Percentiles rank a stretch among this genome's conserved stretches.
Conservation (phyloP, 2,113 vertebrate genomes). For the Antechinus stuartii region DNA sequence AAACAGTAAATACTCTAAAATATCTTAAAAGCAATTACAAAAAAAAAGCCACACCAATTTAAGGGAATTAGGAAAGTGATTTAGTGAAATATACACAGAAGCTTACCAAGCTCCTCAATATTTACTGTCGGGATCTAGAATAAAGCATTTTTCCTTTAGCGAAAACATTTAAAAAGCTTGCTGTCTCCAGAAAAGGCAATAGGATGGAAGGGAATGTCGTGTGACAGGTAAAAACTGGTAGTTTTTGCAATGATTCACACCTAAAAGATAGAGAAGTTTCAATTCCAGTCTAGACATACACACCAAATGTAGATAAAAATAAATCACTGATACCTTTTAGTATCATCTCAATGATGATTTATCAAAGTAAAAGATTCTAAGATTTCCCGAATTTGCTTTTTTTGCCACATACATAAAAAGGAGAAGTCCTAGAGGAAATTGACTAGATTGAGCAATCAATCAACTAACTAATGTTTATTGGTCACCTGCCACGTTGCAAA, state of each 20-base stretch:
- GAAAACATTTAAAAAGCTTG: conserved; percentile 57
- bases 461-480: not conserved
- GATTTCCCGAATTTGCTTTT: not conserved
- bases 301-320: not conserved
- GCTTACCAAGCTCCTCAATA: not conserved
- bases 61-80: not conserved
- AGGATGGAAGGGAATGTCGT: conserved; percentile 46
- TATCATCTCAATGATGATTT: conserved; percentile 40
- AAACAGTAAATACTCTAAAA: not conserved
- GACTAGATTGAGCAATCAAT: not conserved
- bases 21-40: not conserved
- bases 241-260: conserved; percentile 48
- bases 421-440: not conserved
- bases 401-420: not conserved
- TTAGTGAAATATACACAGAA: not conserved
- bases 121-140: not conserved
- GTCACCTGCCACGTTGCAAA: not conserved
- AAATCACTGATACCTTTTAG: not conserved
- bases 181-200: conserved; percentile 46
- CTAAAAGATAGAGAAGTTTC: conserved; percentile 40
- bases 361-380: not conserved
- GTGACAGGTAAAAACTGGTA: conserved; percentile 52
- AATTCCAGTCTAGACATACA: conserved; percentile 44
- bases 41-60: not conserved
- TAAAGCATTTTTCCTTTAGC: conserved; percentile 44